Evolutionary conservation across 2,888 invertebrate species (phyloP), one percentile per base, ranked within the genome.

Genomic region (Prosapia bicincta): DNA sequence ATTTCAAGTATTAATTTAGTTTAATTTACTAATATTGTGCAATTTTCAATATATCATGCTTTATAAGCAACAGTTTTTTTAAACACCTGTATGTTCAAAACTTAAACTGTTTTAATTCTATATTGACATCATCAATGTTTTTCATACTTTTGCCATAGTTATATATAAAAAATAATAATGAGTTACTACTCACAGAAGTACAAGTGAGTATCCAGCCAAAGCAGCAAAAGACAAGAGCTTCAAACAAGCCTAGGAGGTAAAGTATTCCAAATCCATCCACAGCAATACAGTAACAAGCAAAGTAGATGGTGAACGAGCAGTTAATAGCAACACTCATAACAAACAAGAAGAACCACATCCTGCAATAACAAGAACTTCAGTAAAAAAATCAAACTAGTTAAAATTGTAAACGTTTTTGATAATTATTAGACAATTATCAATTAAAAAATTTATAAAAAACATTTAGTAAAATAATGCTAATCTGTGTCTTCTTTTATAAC

Each of bases 301-400:
- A 94, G 84, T 95, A 96, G 80, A 96, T 92, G 0, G 95, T 93
- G 80, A 95, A 91, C 0, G 94, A 92, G 84, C 95, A 95, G 85
- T 96, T 95, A 78, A 95, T 92, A 10, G 95, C 94, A 30, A 96
- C 91, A 82, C 94, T 93, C 88, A 94, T 90, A 0, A 96, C 94
- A 84, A 96, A 96, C 74, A 95, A 85, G 84, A 95, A 94, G 87
- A 97, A 97, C 96, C 96, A 97, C 88, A 95, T 94, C 82, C 97
- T 89, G 85, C 70, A 86, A 85, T 13, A 54, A 68, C 0, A 66
- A 13, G n/a, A n/a, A n/a, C n/a, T n/a, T n/a, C n/a, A n/a, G n/a
- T 23, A 10, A 32, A 3, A 30, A 25, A n/a, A 25, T 71, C 10
- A 32, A 38, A 43, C 24, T 38, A 25, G 20, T 24, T 15, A 5